Evolutionary conservation across 2,888 invertebrate genomes (phyloP), one percentile per base, ranked within the genome.

Genomic region (Biston betularia): DNA sequence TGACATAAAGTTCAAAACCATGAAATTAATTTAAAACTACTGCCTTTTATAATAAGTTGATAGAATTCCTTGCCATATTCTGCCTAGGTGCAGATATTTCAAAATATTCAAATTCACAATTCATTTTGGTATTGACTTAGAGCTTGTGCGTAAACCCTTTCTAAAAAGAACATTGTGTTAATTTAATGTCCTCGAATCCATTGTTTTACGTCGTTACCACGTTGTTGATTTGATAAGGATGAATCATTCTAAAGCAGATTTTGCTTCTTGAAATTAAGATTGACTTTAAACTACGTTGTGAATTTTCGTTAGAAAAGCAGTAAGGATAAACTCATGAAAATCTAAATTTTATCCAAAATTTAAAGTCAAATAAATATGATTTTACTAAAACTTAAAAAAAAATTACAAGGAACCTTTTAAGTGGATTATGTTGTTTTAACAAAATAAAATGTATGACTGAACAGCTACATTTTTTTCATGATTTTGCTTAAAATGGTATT

Each of bases 121-220:
- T 4, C 34, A 50, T n/a, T 73, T 75, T 70, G 64, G 34, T 70
- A 60, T 72, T 55, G 55, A 4, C 57, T 56, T 44, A 15, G 38
- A 50, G 62, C 55, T 54, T 55, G 59, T 62, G 73, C 65, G 65
- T 78, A 70, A 75, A 70, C 74, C 75, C 75, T 75, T 79, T 71
- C 76, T 38, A 71, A 71, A 76, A 79, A 74, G 73, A 76, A 74
- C 74, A 76, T 73, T 69, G 74, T 74, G 72, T 73, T 63, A 74
- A 76, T 72, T 75, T 81, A 80, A 81, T 83, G 80, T 83, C 81
- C 84, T 84, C 80, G 79, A 82, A 80, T 79, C 83, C 81, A 88
- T 88, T 89, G 89, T 89, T 81, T 87, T 80, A 71, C 70, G 70
- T 57, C 59, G 65, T 56, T 60, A 63, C 54, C 45, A 68, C 63